Conservation (phyloP, 2,888 invertebrate genomes). For the Idaea biselata region DNA sequence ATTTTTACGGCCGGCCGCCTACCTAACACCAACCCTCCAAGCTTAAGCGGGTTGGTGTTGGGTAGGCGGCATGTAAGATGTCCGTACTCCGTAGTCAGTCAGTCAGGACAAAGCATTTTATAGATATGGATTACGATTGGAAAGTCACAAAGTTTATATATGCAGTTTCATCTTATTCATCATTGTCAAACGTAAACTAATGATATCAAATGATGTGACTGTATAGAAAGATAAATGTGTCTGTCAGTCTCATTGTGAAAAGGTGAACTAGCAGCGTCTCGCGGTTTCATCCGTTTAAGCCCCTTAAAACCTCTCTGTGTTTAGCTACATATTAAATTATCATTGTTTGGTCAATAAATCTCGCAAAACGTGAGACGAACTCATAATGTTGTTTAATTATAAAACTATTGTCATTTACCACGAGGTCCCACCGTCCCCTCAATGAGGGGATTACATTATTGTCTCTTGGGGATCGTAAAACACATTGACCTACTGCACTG, state of each 20-base stretch:
- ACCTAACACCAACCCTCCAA: too few relatives aligned
- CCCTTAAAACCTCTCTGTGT: not conserved
- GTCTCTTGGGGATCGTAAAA: not conserved
- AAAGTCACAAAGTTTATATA: conserved; percentile 19
- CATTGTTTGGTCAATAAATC: not conserved
- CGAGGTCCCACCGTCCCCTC: not conserved
- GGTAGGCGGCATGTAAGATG: too few relatives aligned
- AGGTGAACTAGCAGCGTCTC: not conserved
- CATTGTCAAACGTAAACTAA: conserved; percentile 27
- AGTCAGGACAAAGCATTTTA: too few relatives aligned
- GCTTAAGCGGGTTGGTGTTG: too few relatives aligned
- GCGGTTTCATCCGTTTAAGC: not conserved
- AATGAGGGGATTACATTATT: not conserved
- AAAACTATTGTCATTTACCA: not conserved
- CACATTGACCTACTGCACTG: not conserved
- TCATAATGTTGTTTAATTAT: not conserved
- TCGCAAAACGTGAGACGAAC: not conserved
- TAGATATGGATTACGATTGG: too few relatives aligned
- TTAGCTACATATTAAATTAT: too few relatives aligned
- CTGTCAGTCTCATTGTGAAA: not conserved
- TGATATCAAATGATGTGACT: conserved; percentile 25
- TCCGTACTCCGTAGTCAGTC: too few relatives aligned
- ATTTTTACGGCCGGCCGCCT: too few relatives aligned
- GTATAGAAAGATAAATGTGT: not conserved
- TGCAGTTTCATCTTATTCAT: conserved; percentile 27